Base-by-base conservation (phyloP, 2,113 vertebrate species). In the Onychostoma macrolepis region DNA sequence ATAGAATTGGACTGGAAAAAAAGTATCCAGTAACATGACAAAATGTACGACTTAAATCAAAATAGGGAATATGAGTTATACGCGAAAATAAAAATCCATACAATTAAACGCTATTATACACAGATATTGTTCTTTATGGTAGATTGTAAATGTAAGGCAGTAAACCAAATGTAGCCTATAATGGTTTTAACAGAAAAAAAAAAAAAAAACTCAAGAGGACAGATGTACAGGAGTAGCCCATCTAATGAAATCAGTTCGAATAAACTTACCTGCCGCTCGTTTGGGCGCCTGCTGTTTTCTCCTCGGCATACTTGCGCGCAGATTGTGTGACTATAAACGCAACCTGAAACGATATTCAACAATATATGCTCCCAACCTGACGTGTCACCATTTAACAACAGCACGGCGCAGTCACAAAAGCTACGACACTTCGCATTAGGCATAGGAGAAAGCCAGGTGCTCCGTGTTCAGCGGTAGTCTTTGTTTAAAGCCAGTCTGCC, bases 231-330 rank as follows among this genome's bases (percentile, higher is more conserved):
- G 72, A 75, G 24, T 36, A 84, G 33, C 50, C 7, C 13, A 13
- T 17, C 13, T 15, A 33, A 58, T 61, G 13, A 81, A 65, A 65
- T 9, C 75, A 50, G 7, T n/a, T 81, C 19, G 85, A 80, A 84
- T 76, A 65, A 91, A 93, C 82, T 89, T 99, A 99, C 98, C 98
- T 98, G 97, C 95, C 91, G 97, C 96, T 95, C 97, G 97, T 95
- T 96, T 96, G 89, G 98, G 98, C 96, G 97, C 97, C 91, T 99
- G 97, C 97, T 99, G 98, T 96, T 99, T 99, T 96, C 97, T 97
- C 94, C 98, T 94, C 93, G 98, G 97, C 98, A 99, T 99, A 94
- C 92, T 96, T 86, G 84, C 71, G 28, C 43, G 26, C 11, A 43
- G 78, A 71, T 33, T 65, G 21, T 43, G 36, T 61, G 67, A 15